These are phyloP conservation scores for Rostratula benghalensis DNA, from an alignment of 2,113 vertebrate genomes.

Conservation along the genomic window DNA sequence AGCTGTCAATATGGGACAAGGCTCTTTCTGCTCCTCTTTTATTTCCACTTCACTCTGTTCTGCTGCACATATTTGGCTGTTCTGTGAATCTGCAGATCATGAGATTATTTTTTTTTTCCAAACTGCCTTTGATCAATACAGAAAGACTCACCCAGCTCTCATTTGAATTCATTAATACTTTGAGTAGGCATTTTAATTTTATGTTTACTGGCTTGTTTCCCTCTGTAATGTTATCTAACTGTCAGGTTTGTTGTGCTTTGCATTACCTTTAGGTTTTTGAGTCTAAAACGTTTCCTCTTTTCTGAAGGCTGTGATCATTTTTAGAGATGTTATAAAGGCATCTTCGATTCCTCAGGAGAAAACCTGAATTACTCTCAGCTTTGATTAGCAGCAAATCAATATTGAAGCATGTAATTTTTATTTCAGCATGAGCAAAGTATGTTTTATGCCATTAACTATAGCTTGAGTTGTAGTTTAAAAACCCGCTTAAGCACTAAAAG, in stretches of 20 bases:
- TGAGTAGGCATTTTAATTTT: slow-evolving; percentile 43
- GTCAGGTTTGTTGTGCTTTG: neutral
- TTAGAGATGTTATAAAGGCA: neutral
- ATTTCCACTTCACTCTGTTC: slow-evolving; percentile 30
- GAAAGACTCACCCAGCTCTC: slow-evolving; percentile 22
- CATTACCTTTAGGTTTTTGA: slow-evolving; percentile 22
- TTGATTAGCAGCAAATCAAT: slow-evolving; percentile 20
- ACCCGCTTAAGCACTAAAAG: neutral
- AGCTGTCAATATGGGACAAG: slow-evolving; percentile 37
- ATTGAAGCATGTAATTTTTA: neutral
- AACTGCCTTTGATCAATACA: slow-evolving; percentile 50
- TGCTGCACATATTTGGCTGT: slow-evolving; percentile 20
- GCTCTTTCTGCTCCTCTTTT: slow-evolving; percentile 31
- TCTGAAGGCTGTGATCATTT: slow-evolving; percentile 10
- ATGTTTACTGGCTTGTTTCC: slow-evolving; percentile 48
- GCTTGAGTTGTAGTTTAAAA: neutral
- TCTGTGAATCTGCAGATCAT: slow-evolving; percentile 43
- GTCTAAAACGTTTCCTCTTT: slow-evolving; percentile 22
- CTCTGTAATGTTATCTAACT: slow-evolving; percentile 26
- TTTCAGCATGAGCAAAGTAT: neutral
- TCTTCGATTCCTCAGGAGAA: slow-evolving; percentile 7
- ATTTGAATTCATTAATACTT: slow-evolving; percentile 51
- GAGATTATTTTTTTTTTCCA: neutral
- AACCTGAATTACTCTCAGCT: slow-evolving; percentile 14
- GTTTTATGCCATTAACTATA: neutral